Conservation (phyloP, 2,113 vertebrate genomes). For the Labeo rohita region DNA sequence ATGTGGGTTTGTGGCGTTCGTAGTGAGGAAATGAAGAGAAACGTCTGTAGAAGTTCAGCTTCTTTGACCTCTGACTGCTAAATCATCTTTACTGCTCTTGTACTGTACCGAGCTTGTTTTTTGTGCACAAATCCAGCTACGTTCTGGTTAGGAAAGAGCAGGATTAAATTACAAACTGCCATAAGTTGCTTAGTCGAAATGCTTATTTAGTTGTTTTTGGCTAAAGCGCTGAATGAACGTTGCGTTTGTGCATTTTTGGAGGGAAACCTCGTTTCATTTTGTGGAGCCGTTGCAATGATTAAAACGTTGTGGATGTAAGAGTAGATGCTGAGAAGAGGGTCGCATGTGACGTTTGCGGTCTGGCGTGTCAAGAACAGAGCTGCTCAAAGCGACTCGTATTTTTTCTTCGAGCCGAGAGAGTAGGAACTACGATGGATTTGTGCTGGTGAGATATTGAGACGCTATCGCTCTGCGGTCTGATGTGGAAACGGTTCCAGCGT, state of each 20-base stretch:
- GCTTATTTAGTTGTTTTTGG: background rate
- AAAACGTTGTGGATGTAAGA: background rate
- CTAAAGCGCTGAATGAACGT: background rate
- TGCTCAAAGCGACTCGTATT: background rate
- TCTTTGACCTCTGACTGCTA: slow-evolving; percentile 10
- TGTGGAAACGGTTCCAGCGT: slow-evolving; percentile 44
- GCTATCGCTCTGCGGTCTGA: slow-evolving; percentile 45
- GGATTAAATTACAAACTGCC: background rate
- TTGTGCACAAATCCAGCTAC: background rate
- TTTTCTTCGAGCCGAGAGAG: background rate
- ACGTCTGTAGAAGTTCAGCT: slow-evolving; percentile 1
- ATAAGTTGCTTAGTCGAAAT: background rate
- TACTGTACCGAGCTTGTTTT: background rate
- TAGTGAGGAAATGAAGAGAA: background rate
- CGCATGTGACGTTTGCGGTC: background rate
- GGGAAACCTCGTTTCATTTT: background rate
- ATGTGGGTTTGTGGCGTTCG: background rate
- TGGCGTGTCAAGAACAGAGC: background rate
- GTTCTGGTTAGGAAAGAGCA: slow-evolving; percentile 9
- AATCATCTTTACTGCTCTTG: slow-evolving; percentile 2
- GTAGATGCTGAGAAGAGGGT: background rate
- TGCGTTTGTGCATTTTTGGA: background rate
- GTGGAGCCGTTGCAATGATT: background rate
- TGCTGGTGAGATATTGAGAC: slow-evolving; percentile 55
- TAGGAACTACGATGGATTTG: slow-evolving; percentile 48